phyloP scores from a whole-genome alignment of 1,140 invertebrate species.

The Polyergus mexicanus region DNA sequence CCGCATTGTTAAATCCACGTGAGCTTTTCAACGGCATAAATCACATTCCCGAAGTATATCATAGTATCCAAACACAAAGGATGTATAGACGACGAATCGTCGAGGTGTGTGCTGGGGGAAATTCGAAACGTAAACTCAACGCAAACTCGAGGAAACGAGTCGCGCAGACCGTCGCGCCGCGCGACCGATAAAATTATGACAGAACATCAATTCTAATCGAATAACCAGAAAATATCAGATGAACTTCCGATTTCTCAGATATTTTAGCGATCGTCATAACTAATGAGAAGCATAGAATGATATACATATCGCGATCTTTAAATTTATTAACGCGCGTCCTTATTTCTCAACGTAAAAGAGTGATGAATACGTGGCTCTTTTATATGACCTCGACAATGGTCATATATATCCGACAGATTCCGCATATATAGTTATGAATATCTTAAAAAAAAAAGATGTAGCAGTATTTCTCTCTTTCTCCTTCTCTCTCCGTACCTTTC shows the following conservation, averaged over 20 bases:
- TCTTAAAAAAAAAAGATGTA: not conserved
- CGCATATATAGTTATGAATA: not conserved
- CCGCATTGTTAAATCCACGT: conserved; percentile 50
- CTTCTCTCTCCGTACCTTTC: too few species aligned
- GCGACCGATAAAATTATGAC: conserved; percentile 41
- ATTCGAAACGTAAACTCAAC: conserved; percentile 42
- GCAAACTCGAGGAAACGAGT: conserved; percentile 33
- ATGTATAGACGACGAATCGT: not conserved
- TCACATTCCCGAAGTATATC: conserved; percentile 38
- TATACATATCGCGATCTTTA: not conserved
- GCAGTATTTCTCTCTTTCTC: not conserved
- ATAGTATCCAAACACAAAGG: conserved; percentile 7
- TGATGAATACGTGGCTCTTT: not conserved
- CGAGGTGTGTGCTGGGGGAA: conserved; percentile 21
- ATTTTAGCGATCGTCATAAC: conserved; percentile 17
- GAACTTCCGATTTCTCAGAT: not conserved
- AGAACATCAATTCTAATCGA: conserved; percentile 50
- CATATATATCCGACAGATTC: not conserved
- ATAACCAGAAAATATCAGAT: conserved; percentile 14
- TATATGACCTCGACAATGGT: not conserved
- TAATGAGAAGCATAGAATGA: not conserved
- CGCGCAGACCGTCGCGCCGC: conserved; percentile 11
- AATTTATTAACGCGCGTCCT: not conserved
- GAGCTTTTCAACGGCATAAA: conserved; percentile 48
- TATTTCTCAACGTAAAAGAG: not conserved